Percentiles rank a stretch among this genome's conserved stretches.
These are phyloP conservation scores for Andrena camellia DNA, from an alignment of 2,888 invertebrate species.

Conservation along the genomic window DNA sequence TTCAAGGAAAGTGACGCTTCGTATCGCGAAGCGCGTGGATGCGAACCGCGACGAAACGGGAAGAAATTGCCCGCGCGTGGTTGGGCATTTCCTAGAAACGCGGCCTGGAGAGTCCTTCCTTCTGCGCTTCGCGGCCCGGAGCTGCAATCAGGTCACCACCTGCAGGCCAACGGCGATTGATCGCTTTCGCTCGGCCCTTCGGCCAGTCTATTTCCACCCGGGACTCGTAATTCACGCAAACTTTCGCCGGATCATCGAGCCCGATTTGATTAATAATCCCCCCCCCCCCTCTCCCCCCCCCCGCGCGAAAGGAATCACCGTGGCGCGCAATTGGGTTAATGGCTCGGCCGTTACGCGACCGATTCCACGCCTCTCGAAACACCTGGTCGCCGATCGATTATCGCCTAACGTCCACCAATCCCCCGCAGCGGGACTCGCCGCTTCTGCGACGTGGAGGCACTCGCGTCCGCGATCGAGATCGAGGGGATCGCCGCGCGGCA, in stretches of 20 bases:
- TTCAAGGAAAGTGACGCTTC: not conserved
- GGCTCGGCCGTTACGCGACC: slow-evolving; percentile 45
- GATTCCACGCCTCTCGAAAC: not conserved
- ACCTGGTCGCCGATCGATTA: slow-evolving; percentile 21
- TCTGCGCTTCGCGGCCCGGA: not conserved
- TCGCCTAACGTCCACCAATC: slow-evolving; percentile 31
- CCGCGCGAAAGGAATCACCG: slow-evolving; percentile 52
- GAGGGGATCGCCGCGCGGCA: slow-evolving; percentile 86
- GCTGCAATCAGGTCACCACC: slow-evolving; percentile 21
- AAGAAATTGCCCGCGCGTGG: slow-evolving; percentile 7
- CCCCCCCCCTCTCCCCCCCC: not conserved
- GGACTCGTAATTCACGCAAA: slow-evolving; percentile 49
- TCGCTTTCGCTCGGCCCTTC: slow-evolving; percentile 35
- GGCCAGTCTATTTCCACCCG: slow-evolving; percentile 45
- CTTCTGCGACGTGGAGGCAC: slow-evolving; percentile 84
- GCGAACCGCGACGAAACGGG: not conserved
- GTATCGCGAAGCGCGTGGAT: not conserved
- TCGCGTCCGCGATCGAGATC: slow-evolving; percentile 78
- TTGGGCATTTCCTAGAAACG: slow-evolving; percentile 34
- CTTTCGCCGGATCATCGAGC: slow-evolving; percentile 59
- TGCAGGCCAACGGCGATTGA: slow-evolving; percentile 35
- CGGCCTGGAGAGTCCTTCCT: not conserved
- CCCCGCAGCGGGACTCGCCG: slow-evolving; percentile 84
- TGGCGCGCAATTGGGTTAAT: slow-evolving; percentile 77
- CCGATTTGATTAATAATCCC: slow-evolving; percentile 60